Base-by-base conservation (phyloP, 92 coral and sea anemone species). In the Pocillopora grandis region DNA sequence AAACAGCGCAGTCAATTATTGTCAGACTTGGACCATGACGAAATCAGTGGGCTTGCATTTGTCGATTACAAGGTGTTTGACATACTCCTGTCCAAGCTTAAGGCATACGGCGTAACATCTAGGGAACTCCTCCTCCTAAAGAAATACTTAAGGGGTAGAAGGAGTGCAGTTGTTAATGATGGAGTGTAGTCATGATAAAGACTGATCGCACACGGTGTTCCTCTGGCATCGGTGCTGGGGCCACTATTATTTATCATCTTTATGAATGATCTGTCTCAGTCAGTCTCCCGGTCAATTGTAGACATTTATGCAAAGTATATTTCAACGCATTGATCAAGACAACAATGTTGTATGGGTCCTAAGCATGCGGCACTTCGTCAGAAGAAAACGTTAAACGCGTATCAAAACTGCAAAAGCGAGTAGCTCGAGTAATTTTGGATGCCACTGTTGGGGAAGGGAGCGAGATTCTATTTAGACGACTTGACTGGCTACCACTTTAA, bases 281-380 rank as follows among this genome's bases (percentile, higher is more conserved):
- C 78, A 56, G 69, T 71, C 58, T 17, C 36, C 62, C 37, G 58
- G 19, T 82, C 86, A 49, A 15, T 80, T 21, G 80, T 72, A 20
- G 81, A 79, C 72, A 86, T 86, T 49, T 86, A 79, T 67, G 85
- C 85, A 71, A 60, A 12, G 4, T 60, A 12, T 60, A 60, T 60
- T 60, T 60, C 1, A 1, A 12, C 13, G 63, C 18, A 12, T 17
- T 60, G 13, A 60, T 60, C 7, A 60, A 10, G 63, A 4, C 63
- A 5, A 60, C 10, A 60, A 60, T 60, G 63, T 60, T 60, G 63
- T 60, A 12, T 42, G 49, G 49, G 7, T 6, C 49, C 5, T 60
- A 12, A 2, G 63, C 13, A 60, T 60, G 63, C 2, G 10, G 18
- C 63, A 10, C 63, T 60, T 4, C 63, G 13, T 60, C 63, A 10